A percentile compares a stretch with the other conserved stretches of the same genome.
Evolutionary conservation across 2,113 vertebrate species (phyloP).

Genomic region (Hyperopisus bebe): DNA sequence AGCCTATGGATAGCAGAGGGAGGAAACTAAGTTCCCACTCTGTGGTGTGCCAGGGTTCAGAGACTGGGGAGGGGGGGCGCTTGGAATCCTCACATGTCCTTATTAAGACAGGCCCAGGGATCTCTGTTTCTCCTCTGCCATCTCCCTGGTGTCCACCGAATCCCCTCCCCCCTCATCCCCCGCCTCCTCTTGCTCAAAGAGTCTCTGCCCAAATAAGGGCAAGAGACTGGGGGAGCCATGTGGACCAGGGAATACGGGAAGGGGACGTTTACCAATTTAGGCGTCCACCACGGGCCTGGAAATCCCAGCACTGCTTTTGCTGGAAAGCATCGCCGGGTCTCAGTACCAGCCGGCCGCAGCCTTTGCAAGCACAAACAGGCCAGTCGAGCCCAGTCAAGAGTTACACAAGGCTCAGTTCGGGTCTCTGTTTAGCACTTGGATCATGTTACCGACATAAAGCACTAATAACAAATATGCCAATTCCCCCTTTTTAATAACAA

Average conservation of each 20-base stretch:
- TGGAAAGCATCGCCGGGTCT: not conserved
- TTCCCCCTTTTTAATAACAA: not conserved
- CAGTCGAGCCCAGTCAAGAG: not conserved
- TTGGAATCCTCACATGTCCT: conserved; percentile 62
- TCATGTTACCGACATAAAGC: not conserved
- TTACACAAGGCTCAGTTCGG: conserved; percentile 37
- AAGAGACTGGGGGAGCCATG: conserved; percentile 58
- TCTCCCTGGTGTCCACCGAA: conserved; percentile 18
- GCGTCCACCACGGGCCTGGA: conserved; percentile 29
- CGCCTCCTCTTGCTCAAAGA: conserved; percentile 28
- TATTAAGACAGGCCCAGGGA: conserved; percentile 53
- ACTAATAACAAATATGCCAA: not conserved
- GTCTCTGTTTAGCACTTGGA: not conserved
- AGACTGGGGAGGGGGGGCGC: conserved; percentile 35
- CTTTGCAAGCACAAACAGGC: not conserved
- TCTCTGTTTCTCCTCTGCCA: conserved; percentile 44
- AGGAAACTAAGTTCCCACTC: not conserved
- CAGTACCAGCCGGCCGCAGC: not conserved
- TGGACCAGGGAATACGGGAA: conserved; percentile 34
- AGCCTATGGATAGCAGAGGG: not conserved
- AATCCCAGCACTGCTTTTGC: conserved; percentile 1
- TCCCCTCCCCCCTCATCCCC: not conserved
- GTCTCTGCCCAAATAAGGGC: conserved; percentile 75
- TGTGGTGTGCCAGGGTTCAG: not conserved
- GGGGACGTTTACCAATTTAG: conserved; percentile 35